Evolutionary conservation across 2,797 vertebrate species (phyloP).

Genomic region (Scyliorhinus canicula): DNA sequence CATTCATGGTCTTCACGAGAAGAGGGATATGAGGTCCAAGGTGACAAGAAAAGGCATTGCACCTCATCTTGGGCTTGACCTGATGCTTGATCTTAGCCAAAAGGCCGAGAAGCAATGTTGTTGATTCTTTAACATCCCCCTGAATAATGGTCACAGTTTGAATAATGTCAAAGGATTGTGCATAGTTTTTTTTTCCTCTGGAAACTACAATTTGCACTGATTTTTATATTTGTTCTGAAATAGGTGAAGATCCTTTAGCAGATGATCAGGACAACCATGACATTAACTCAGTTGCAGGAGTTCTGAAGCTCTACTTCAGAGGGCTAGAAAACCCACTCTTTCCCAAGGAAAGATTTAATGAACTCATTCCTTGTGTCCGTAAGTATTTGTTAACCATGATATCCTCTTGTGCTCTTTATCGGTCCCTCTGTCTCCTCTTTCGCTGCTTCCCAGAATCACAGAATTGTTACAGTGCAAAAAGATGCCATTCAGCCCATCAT

Average conservation of each 20-base stretch:
- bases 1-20: no score
- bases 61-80: no score
- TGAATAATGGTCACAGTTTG: not conserved
- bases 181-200: not conserved
- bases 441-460: no score
- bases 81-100: no score
- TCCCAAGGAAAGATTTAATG: slow-evolving; percentile 96
- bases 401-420: no score
- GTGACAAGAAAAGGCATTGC: no score
- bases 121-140: not conserved
- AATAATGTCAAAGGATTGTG: not conserved
- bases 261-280: slow-evolving; percentile 97
- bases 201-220: not conserved
- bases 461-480: no score
- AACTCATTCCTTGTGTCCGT: slow-evolving; percentile 93
- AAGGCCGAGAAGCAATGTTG: no score
- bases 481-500: no score
- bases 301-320: slow-evolving; percentile 95
- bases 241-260: slow-evolving; percentile 92
- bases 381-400: slow-evolving; percentile 56
- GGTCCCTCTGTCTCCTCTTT: no score
- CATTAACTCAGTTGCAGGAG: slow-evolving; percentile 95
- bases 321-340: slow-evolving; percentile 95
- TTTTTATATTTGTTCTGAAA: not conserved
- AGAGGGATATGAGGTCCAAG: no score